A percentile compares a stretch with the other conserved stretches of the same genome.
phyloP scores from a whole-genome alignment of 2,797 vertebrate genomes.

The Jordanella pulchra region DNA sequence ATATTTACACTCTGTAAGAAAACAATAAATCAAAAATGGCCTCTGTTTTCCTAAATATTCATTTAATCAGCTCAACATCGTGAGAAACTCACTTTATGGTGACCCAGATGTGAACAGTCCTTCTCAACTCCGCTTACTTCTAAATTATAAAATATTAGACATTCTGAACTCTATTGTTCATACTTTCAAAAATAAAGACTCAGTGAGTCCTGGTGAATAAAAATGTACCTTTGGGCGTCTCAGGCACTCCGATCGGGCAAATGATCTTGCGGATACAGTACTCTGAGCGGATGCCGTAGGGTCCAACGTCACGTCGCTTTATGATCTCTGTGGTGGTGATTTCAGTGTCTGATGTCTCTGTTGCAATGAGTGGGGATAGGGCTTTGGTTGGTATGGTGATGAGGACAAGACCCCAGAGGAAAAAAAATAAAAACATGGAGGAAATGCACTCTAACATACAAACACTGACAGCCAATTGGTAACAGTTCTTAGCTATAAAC shows the following conservation, averaged over 20 bases:
- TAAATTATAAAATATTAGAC: no score
- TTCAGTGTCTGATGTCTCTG: conserved; percentile 96
- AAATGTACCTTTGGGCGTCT: conserved; percentile 91
- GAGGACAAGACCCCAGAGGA: conserved; percentile 62
- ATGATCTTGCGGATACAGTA: conserved; percentile 98
- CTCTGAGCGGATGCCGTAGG: conserved; percentile 93
- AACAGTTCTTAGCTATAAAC: conserved; percentile 1
- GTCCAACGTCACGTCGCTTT: conserved; percentile 94
- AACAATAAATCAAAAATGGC: not conserved
- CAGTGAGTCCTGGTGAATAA: no score
- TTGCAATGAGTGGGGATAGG: conserved; percentile 77
- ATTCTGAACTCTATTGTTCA: no score
- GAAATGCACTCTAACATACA: conserved; percentile 60
- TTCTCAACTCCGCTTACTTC: not conserved
- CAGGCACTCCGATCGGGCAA: conserved; percentile 94
- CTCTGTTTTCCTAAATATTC: not conserved
- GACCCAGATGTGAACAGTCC: not conserved
- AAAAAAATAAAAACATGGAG: conserved; percentile 49
- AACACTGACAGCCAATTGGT: conserved; percentile 33
- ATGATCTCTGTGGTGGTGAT: conserved; percentile 99
- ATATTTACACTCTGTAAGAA: not conserved
- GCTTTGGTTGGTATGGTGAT: conserved; percentile 70
- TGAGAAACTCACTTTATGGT: no score
- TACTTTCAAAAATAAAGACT: no score
- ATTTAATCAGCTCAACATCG: not conserved